Evolutionary conservation across 2,888 invertebrate genomes (phyloP), one percentile per base, ranked within the genome.

Genomic region (Brassicogethes aeneus): DNA sequence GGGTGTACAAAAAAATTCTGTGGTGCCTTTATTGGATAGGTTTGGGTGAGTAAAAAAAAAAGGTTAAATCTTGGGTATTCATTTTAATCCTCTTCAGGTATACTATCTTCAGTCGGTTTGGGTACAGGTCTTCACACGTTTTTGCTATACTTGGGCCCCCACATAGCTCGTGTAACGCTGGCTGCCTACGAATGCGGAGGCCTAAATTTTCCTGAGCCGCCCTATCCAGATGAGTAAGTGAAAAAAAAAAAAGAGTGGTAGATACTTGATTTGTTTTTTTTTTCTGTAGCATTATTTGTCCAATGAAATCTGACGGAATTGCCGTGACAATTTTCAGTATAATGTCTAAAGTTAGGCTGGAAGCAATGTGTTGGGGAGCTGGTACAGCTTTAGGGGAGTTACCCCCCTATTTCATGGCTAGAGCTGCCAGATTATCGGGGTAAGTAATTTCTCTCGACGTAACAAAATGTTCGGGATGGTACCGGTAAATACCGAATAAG

Each of bases 331-430:
- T 99, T 55, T 88, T 91, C 79, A 84, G 83, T 54, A 95, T 97
- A 50, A 93, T 97, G 87, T 79, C 86, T 17, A 96, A 96, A 71
- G 87, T 95, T 14, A 80, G 95, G 15, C 72, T 95, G 48, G 99
- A 99, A 71, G 90, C 94, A 8, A 90, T 97, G 77, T 84, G 97
- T 74, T 99, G 99, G 99, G 95, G 92, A 2, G 81, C 88, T 15
- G 92, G 99, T 2, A 99, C 99, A 0, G 99, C 99, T 0, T 73
- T 99, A n/a, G 99, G 99, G 0, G 99, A 99, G 66, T 70, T 99
- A 51, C 99, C 99, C 2, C 99, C 99, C 0, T 99, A 99, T 74
- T 99, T 99, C 70, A 96, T 99, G 95, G 99, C 99, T n/a, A 74
- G 92, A 45, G 95, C 97, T 2, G 88, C 90, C 1, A 69, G 90